Base-by-base conservation (phyloP, 2,888 invertebrate genomes). In the Apotomis capreana region DNA sequence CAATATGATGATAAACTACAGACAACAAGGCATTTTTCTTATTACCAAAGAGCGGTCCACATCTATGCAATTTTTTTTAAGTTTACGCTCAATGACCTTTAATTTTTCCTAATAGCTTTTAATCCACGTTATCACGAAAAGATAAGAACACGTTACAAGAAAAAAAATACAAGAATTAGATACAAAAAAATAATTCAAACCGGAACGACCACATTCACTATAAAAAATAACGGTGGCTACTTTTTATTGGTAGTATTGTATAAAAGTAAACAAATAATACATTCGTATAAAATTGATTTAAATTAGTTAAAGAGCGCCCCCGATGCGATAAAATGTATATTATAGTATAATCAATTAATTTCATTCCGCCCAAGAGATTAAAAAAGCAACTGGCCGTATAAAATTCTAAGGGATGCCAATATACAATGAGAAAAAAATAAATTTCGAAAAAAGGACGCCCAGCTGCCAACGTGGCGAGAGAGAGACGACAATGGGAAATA, bases 361-460 rank as follows among this genome's bases (percentile, higher is more conserved):
- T 63, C 51, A 71, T 72, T 52, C 72, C 67, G 63, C 77, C 75
- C 77, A 83, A 85, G 83, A 87, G 88, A 88, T 89, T 89, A 89
- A 89, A 89, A 91, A 91, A 85, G 82, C 85, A 85, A 89, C 89
- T 89, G 88, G 85, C 89, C 88, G 81, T 80, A 85, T 86, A 87
- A 82, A 87, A 85, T 84, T 87, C 81, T 87, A 87, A 87, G 89
- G 89, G 90, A 87, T 84, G 87, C 84, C 87, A 86, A 86, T 80
- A 84, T 84, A 86, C 84, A 87, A 84, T 79, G 80, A 68, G 71
- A 83, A 85, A 86, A 85, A 83, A 87, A 84, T 81, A 83, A 81
- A 81, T 80, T 83, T 84, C 78, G 80, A 88, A 89, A 89, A 89
- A 89, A 82, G 85, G 87, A 87, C 84, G 84, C 84, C 87, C 92